Evolutionary conservation across 2,797 vertebrate genomes (phyloP), one percentile per base, ranked within the genome.

Genomic region (Lateolabrax maculatus): DNA sequence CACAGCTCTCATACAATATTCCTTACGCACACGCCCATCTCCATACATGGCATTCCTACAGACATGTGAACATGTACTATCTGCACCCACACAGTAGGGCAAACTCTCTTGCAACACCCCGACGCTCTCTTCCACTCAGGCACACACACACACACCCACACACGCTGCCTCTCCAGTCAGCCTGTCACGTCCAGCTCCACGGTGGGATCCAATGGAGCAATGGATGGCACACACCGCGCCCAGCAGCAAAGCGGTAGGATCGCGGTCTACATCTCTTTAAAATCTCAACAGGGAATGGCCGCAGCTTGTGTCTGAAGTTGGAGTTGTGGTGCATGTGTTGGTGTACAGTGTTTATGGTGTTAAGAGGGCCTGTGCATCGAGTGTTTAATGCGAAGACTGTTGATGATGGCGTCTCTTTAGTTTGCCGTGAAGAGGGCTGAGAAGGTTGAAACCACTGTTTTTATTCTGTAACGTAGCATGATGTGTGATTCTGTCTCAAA

Each of bases 171-270:
- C 83, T 71, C 64, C 21, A 12, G 69, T 70, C 81, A 75, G 36
- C 53, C 44, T 52, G 65, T 78, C 71, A 39, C 60, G 39, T 61
- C 53, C 67, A 44, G 29, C 70, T 69, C 25, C 65, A 82, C 55
- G 56, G 71, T 72, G 73, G 82, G 77, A 84, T 60, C 69, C 83
- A 70, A 64, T 73, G 83, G 81, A 89, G 77, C 29, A 12, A 25
- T 84, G 87, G 83, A 85, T 60, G 73, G 29, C 13, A 36, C 66
- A 63, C 36, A n/a, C 74, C 0, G 18, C 51, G 1, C 46, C 85
- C 27, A 21, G 65, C 85, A 82, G 60, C 83, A 84, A 81, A 80
- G 74, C 62, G 44, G 84, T 76, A 87, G 75, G 86, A 87, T n/a
- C n/a, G n/a, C n/a, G 18, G 0, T 74, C 56, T 57, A 19, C 31